Evolutionary conservation across 2,888 invertebrate genomes (phyloP).

Genomic region (Hoplodrina ambigua): DNA sequence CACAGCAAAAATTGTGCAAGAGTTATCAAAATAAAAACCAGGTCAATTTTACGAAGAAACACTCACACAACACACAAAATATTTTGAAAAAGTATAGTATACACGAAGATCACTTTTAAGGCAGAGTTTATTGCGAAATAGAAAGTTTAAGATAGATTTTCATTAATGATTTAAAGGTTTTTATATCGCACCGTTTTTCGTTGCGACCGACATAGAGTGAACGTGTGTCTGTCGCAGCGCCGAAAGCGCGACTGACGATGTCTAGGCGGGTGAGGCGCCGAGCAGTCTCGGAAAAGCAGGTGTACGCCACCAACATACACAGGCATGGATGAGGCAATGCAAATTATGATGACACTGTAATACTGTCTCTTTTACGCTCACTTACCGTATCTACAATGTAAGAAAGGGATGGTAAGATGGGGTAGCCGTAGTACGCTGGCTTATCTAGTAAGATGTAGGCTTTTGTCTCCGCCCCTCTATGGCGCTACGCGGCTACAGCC

Average conservation of each 20-base stretch:
- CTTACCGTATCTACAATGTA: constrained; percentile 5
- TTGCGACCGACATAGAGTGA: constrained; percentile 57
- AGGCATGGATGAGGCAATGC: constrained; percentile 63
- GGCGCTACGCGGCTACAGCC: constrained; percentile 30
- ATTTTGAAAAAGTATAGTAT: constrained; percentile 56
- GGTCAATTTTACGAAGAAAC: constrained; percentile 75
- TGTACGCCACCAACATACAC: constrained; percentile 68
- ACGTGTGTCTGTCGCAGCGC: constrained; percentile 73
- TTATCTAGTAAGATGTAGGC: constrained; percentile 53
- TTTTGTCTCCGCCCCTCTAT: constrained; percentile 43
- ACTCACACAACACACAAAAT: constrained; percentile 63
- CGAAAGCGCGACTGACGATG: constrained; percentile 79
- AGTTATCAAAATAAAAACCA: constrained; percentile 82
- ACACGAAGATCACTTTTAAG: constrained; percentile 67
- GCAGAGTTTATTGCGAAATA: constrained; percentile 69
- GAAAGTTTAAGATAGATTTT: constrained; percentile 70
- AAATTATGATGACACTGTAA: constrained; percentile 56
- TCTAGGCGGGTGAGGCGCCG: constrained; percentile 74
- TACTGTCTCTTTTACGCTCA: constrained; percentile 61
- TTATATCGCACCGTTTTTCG: constrained; percentile 69
- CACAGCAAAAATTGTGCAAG: constrained; percentile 79
- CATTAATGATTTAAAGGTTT: constrained; percentile 77
- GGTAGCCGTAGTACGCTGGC: constrained; percentile 39
- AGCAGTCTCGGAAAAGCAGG: constrained; percentile 81
- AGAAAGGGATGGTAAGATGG: constrained; percentile 41